A percentile compares a stretch with the other conserved stretches of the same genome.
phyloP scores from a whole-genome alignment of 2,888 invertebrate genomes.

The Eulithis testata region DNA sequence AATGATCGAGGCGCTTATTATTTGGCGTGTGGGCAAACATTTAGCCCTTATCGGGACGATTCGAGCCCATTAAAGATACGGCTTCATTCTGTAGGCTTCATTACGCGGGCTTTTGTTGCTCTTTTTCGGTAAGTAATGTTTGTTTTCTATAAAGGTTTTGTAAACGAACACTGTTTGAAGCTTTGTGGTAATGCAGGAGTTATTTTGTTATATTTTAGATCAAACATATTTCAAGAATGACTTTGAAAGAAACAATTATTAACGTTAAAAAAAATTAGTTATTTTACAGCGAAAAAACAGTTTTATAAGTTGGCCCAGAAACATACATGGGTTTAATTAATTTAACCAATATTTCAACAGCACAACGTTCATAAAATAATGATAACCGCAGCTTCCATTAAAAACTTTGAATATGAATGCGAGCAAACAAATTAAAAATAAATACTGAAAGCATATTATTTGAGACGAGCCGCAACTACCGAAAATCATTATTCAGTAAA shows the following conservation, averaged over 20 bases:
- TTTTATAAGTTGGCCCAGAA: too few species aligned
- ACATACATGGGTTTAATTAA: slow-evolving; percentile 1
- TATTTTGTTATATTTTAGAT: neutral
- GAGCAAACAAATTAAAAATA: slow-evolving; percentile 26
- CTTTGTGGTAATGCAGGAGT: slow-evolving; percentile 1
- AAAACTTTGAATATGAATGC: slow-evolving; percentile 18
- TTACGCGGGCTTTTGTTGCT: slow-evolving; percentile 32
- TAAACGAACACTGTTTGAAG: slow-evolving; percentile 14
- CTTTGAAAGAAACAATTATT: too few species aligned
- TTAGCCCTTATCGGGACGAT: slow-evolving; percentile 74
- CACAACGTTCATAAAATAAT: slow-evolving; percentile 12
- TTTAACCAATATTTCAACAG: slow-evolving; percentile 10
- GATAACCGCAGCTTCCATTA: slow-evolving; percentile 20
- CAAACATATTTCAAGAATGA: too few species aligned
- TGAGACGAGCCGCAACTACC: slow-evolving; percentile 15
- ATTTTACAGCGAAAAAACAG: too few species aligned
- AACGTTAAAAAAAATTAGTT: too few species aligned
- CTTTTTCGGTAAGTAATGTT: slow-evolving; percentile 31
- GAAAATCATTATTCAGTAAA: slow-evolving; percentile 1
- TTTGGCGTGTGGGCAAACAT: slow-evolving; percentile 84
- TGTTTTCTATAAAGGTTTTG: slow-evolving; percentile 27
- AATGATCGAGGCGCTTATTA: slow-evolving; percentile 81
- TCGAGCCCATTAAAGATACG: slow-evolving; percentile 78
- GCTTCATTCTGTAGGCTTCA: slow-evolving; percentile 73
- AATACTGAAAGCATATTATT: slow-evolving; percentile 36